Conservation (phyloP, 2,888 invertebrate species). For the Pachliopta kotzebuea region DNA sequence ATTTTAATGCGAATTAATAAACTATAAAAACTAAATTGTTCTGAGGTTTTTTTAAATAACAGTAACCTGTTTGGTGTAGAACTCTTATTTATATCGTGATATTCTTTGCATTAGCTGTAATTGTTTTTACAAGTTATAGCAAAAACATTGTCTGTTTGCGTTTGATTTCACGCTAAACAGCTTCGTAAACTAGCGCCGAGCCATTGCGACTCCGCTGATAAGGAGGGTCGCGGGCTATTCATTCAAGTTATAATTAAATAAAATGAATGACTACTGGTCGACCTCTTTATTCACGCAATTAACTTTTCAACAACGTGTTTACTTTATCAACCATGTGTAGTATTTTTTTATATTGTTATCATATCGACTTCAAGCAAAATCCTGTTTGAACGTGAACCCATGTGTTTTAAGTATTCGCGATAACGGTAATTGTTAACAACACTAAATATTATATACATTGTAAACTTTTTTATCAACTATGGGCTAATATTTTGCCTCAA, state of each 20-base stretch:
- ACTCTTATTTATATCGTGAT: background rate
- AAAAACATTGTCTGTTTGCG: conserved; percentile 7
- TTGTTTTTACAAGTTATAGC: background rate
- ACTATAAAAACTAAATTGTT: no score
- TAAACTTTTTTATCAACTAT: no score
- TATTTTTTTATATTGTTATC: conserved; percentile 24
- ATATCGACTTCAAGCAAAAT: conserved; percentile 13
- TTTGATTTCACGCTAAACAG: conserved; percentile 20
- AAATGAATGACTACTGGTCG: conserved; percentile 50
- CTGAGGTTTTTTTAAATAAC: no score
- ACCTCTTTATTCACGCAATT: conserved; percentile 37
- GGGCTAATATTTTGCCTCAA: no score
- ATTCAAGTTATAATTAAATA: conserved; percentile 61
- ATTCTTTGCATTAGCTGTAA: background rate
- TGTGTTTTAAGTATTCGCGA: conserved; percentile 1
- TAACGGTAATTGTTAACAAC: background rate
- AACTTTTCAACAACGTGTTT: conserved; percentile 32
- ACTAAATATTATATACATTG: background rate
- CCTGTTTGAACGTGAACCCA: conserved; percentile 3
- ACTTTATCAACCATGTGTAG: conserved; percentile 19
- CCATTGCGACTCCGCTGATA: conserved; percentile 49
- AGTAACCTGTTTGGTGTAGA: no score
- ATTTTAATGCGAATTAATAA: background rate
- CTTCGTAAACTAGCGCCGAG: conserved; percentile 23
- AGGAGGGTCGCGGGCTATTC: conserved; percentile 56